Evolutionary conservation across 1,140 invertebrate genomes (phyloP).

Genomic region (Zaprionus camerounensis): DNA sequence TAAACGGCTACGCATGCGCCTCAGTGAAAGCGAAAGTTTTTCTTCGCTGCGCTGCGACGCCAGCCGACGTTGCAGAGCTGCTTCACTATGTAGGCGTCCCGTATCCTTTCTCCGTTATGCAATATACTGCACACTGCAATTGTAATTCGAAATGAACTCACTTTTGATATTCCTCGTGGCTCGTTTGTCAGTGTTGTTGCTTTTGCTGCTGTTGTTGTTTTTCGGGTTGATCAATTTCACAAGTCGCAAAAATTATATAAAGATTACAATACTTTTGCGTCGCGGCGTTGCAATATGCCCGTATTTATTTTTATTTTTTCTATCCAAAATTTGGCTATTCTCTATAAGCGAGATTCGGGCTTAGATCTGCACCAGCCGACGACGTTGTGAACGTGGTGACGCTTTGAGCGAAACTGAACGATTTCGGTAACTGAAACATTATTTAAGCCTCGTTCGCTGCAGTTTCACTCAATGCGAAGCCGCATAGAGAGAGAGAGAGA

Average conservation of each 20-base stretch:
- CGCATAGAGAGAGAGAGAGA: background rate
- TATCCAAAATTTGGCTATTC: constrained; percentile 17
- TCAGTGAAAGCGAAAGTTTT: constrained; percentile 81
- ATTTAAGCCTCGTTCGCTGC: constrained; percentile 74
- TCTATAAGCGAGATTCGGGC: constrained; percentile 9
- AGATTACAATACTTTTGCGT: constrained; percentile 40
- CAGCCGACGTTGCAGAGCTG: constrained; percentile 28
- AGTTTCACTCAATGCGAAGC: constrained; percentile 43
- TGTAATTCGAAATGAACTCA: constrained; percentile 36
- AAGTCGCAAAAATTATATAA: constrained; percentile 54
- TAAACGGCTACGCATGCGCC: constrained; percentile 42
- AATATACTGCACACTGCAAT: constrained; percentile 15
- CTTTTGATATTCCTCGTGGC: constrained; percentile 31
- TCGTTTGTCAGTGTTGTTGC: background rate
- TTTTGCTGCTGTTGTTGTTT: background rate
- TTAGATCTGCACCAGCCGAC: constrained; percentile 44
- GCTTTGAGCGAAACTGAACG: constrained; percentile 77
- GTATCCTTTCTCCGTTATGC: constrained; percentile 52
- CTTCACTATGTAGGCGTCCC: constrained; percentile 6
- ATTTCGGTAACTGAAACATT: constrained; percentile 76
- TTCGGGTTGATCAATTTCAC: constrained; percentile 38
- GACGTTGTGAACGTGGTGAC: constrained; percentile 74
- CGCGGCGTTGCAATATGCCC: constrained; percentile 44
- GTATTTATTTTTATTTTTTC: constrained; percentile 33
- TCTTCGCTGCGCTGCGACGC: constrained; percentile 27